These are phyloP conservation scores for Phrynocephalus guinanensis DNA, from an alignment of 2,797 vertebrate species.

Conservation along the genomic window DNA sequence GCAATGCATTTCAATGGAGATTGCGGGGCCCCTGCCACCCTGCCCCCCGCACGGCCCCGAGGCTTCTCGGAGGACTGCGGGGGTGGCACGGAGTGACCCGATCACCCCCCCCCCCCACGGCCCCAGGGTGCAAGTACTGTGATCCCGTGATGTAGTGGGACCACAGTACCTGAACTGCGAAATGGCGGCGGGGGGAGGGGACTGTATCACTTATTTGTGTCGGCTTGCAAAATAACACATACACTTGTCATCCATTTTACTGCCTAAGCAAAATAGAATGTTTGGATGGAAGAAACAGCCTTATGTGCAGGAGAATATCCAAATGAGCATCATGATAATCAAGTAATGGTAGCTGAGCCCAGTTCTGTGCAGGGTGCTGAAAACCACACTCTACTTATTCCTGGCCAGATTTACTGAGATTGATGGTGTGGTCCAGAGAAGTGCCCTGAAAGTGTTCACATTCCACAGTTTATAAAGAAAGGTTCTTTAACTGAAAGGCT, in stretches of 20 bases:
- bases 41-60: no score
- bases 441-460: neutral
- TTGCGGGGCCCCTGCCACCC: no score
- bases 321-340: neutral
- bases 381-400: neutral
- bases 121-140: no score
- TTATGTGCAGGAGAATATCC: neutral
- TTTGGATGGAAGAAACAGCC: neutral
- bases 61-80: no score
- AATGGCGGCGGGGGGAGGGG: no score
- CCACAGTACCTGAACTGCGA: no score
- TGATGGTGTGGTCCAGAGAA: neutral
- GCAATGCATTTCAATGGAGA: no score
- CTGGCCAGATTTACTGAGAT: neutral
- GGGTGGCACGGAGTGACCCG: no score
- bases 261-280: slow-evolving; percentile 35
- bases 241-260: slow-evolving; percentile 11
- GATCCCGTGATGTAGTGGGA: no score
- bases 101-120: no score
- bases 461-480: neutral
- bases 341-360: neutral
- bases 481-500: neutral
- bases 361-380: neutral
- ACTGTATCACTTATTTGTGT: neutral
- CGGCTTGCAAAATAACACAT: slow-evolving; percentile 19